Evolutionary conservation across 2,797 vertebrate genomes (phyloP), one percentile per base, ranked within the genome.

Genomic region (Poecilia velifera): DNA sequence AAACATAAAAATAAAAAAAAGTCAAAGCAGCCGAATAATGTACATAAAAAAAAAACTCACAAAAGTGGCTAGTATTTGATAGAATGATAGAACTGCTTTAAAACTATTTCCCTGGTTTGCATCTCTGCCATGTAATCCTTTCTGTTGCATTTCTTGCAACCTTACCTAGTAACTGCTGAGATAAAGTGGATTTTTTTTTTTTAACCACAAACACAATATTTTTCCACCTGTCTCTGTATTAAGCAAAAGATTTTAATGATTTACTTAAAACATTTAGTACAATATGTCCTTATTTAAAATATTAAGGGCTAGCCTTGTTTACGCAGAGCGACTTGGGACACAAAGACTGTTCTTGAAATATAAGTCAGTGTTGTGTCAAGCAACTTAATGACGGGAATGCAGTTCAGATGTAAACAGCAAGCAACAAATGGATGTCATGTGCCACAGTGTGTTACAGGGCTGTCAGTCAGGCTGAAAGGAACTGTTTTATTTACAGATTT

Each of bases 381-480:
- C 81, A 84, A 83, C 68, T 73, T 73, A 47, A 45, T 82, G 82
- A 88, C 31, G 75, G 49, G 3, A 82, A 77, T 75, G 76, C 77
- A 84, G 86, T 87, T 85, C 84, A 80, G 70, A 86, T 73, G 79
- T 82, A 88, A 87, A 86, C 78, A 87, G 73, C 0, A 0, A 76
- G 80, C 72, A 80, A 84, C 78, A 88, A 84, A 82, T 84, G 59
- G 70, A 73, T 83, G 77, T 83, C 82, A 53, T 36, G 64, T 80
- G 79, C 76, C 72, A 74, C 70, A 74, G 49, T 82, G 28, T 84
- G 81, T 90, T 84, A 77, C 73, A 68, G 51, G 64, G 73, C 78
- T 88, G 86, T 87, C 89, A 88, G 62, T 91, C 77, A 89, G 76
- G 43, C 64, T 53, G 53, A 88, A 74, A 72, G 68, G 73, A 43